Evolutionary conservation across 2,113 vertebrate genomes (phyloP).

Genomic region (Gavia stellata): DNA sequence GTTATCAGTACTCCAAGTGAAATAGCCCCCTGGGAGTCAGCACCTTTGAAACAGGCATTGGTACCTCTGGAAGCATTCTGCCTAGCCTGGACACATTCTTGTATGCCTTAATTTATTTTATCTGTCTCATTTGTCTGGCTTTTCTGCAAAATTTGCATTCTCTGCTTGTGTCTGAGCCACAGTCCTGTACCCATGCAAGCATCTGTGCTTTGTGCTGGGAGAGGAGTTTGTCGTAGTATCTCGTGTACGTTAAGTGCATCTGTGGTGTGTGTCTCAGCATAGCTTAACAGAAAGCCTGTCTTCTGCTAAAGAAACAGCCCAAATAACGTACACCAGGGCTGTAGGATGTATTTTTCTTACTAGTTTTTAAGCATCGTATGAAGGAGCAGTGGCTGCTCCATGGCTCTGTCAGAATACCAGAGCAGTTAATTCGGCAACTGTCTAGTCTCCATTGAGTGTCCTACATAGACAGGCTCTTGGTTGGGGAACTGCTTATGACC

Average conservation of each 20-base stretch:
- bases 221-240: not conserved
- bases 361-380: not conserved
- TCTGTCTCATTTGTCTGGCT: not conserved
- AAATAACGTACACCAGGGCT: rapidly evolving
- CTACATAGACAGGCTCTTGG: not conserved
- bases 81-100: not conserved
- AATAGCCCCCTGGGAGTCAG: not conserved
- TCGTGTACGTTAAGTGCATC: not conserved
- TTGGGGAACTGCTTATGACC: not conserved
- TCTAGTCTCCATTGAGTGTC: not conserved
- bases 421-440: not conserved
- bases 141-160: not conserved
- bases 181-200: not conserved
- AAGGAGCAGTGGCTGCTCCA: not conserved
- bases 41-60: not conserved
- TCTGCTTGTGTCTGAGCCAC: not conserved
- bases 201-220: not conserved
- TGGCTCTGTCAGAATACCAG: not conserved
- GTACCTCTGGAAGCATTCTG: not conserved
- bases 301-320: not conserved
- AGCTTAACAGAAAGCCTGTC: not conserved
- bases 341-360: not conserved
- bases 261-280: not conserved
- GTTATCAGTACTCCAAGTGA: not conserved
- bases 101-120: not conserved